Conservation (phyloP, 2,888 invertebrate species). For the Argynnis bischoffii region DNA sequence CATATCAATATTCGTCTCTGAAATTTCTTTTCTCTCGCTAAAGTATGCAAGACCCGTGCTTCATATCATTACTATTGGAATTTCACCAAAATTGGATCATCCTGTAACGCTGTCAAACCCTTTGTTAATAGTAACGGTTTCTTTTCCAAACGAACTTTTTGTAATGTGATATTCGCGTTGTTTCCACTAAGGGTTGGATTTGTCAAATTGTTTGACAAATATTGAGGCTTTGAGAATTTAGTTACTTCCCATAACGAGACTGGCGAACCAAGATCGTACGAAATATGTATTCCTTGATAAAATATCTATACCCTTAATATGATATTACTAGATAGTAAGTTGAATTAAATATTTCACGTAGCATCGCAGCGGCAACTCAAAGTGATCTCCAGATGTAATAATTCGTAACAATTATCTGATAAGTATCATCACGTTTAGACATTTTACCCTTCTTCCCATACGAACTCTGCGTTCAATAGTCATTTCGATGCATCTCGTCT, state of each 20-base stretch:
- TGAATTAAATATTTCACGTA: slow-evolving; percentile 4
- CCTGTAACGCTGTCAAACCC: slow-evolving; percentile 75
- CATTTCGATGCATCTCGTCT: slow-evolving; percentile 67
- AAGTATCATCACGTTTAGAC: slow-evolving; percentile 66
- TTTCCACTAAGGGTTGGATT: slow-evolving; percentile 76
- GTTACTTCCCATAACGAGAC: slow-evolving; percentile 48
- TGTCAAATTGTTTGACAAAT: slow-evolving; percentile 53
- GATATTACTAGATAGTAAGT: background rate
- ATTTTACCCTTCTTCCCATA: slow-evolving; percentile 77
- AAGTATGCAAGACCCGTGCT: slow-evolving; percentile 79
- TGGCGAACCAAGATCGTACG: no score
- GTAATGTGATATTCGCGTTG: slow-evolving; percentile 78
- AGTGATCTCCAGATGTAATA: slow-evolving; percentile 60
- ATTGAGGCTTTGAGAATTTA: slow-evolving; percentile 68
- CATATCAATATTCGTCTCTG: slow-evolving; percentile 78
- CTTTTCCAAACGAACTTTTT: slow-evolving; percentile 80
- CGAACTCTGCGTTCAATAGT: slow-evolving; percentile 65
- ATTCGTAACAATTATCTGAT: slow-evolving; percentile 81
- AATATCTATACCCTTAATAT: background rate
- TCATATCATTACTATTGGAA: slow-evolving; percentile 77
- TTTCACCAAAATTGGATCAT: slow-evolving; percentile 78
- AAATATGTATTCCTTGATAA: no score
- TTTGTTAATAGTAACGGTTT: slow-evolving; percentile 79
- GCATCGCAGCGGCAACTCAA: slow-evolving; percentile 35
- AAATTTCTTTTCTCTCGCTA: slow-evolving; percentile 76